These are phyloP conservation scores for Acanthosoma haemorrhoidale DNA, from an alignment of 2,888 invertebrate species.

Conservation along the genomic window DNA sequence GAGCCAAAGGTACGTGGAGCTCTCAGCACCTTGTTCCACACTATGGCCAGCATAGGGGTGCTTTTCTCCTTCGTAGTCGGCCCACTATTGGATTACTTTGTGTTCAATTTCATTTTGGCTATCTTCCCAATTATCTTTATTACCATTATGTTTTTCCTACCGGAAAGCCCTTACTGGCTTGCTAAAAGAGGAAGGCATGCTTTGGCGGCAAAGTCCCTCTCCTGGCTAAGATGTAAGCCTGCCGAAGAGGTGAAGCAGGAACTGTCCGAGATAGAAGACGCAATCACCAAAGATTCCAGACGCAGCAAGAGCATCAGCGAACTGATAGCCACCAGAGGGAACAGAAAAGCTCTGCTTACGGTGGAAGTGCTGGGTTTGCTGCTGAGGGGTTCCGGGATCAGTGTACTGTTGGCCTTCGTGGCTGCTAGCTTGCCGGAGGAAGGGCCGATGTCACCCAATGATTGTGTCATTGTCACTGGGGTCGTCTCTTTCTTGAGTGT, in stretches of 20 bases:
- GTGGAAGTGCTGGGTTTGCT: constrained; percentile 37
- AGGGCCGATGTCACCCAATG: constrained; percentile 30
- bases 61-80: constrained; percentile 58
- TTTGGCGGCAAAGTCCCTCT: constrained; percentile 55
- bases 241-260: constrained; percentile 54
- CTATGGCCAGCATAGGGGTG: constrained; percentile 55
- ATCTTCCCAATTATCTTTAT: constrained; percentile 53
- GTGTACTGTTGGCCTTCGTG: constrained; percentile 40
- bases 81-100: constrained; percentile 53
- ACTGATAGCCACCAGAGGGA: constrained; percentile 36
- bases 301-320: constrained; percentile 33
- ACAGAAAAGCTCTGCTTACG: constrained; percentile 39
- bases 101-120: constrained; percentile 54
- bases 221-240: constrained; percentile 54
- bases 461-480: constrained; percentile 39
- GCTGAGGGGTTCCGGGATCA: constrained; percentile 38
- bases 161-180: constrained; percentile 63
- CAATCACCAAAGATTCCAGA: constrained; percentile 38
- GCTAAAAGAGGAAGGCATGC: constrained; percentile 52
- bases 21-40: constrained; percentile 55
- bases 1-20: constrained; percentile 52
- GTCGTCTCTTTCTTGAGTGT: constrained; percentile 34
- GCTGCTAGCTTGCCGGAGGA: constrained; percentile 38
- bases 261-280: constrained; percentile 34
- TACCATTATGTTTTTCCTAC: constrained; percentile 56